phyloP scores from a whole-genome alignment of 2,797 vertebrate species.

The Bradypodion ventrale region DNA sequence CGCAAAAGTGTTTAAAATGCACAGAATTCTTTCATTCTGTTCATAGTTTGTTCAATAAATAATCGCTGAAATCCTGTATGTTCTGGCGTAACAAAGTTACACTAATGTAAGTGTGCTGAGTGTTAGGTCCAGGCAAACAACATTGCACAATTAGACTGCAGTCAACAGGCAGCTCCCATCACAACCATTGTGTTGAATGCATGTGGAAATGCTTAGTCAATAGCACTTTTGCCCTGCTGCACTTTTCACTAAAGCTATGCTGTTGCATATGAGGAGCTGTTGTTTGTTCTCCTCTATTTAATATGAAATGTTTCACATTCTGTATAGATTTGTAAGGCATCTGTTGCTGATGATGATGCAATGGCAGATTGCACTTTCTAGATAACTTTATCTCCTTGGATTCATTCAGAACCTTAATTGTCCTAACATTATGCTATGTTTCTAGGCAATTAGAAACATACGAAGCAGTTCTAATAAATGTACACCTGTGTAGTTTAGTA shows the following conservation, averaged over 20 bases:
- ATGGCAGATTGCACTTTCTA: background rate
- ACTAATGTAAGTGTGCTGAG: no score
- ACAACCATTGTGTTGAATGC: no score
- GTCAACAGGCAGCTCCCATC: no score
- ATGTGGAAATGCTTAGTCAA: no score
- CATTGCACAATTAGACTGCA: no score
- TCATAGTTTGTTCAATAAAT: no score
- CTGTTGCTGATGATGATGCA: background rate
- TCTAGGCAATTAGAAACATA: conserved; percentile 18
- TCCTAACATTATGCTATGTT: conserved; percentile 4
- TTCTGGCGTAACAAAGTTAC: no score
- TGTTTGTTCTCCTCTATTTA: background rate
- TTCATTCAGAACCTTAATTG: background rate
- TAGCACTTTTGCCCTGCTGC: no score
- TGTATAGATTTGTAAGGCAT: background rate
- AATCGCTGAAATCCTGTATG: no score
- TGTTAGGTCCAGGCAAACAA: no score
- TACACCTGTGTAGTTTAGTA: background rate
- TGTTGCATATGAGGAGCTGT: no score
- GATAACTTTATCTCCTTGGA: background rate
- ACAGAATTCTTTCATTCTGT: background rate
- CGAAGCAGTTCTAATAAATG: background rate
- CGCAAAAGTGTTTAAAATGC: background rate
- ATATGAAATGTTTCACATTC: background rate
- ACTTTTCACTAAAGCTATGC: no score